phyloP scores from a whole-genome alignment of 2,888 invertebrate species.

The Holacanthella duospinosa region DNA sequence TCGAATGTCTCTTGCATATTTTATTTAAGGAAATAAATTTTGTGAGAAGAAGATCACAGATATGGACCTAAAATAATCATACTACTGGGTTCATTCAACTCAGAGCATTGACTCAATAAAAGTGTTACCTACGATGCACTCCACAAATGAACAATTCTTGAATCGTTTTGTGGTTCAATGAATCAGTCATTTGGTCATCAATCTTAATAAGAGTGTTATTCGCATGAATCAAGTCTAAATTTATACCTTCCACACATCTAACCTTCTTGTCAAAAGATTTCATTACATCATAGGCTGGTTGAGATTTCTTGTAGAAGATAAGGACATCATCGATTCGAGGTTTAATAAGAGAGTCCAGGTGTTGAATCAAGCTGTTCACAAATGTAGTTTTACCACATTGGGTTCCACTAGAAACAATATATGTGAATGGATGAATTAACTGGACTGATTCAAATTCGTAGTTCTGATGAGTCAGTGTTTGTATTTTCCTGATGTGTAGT shows the following conservation, averaged over 20 bases:
- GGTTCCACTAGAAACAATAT: constrained; percentile 6
- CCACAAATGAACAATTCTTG: constrained; percentile 10
- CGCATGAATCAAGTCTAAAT: constrained; percentile 3
- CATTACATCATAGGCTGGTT: constrained; percentile 11
- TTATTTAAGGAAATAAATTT: constrained; percentile 14
- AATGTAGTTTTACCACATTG: constrained; percentile 8
- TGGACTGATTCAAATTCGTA: no score
- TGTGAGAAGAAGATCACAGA: constrained; percentile 11
- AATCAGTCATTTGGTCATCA: constrained; percentile 15
- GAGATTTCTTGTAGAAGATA: constrained; percentile 10
- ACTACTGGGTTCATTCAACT: neutral
- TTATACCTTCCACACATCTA: neutral
- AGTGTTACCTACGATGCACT: constrained; percentile 10
- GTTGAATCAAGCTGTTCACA: neutral
- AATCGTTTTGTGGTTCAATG: constrained; percentile 5
- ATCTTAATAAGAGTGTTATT: neutral
- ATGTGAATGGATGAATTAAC: neutral
- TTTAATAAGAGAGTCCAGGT: neutral
- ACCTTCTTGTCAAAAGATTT: neutral
- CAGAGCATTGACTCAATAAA: neutral
- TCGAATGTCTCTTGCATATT: constrained; percentile 13
- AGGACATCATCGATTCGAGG: neutral
- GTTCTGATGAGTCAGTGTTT: no score
- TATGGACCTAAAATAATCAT: constrained; percentile 2
- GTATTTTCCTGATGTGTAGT: neutral